A percentile compares a stretch with the other conserved stretches of the same genome.
Conservation (phyloP, 2,113 vertebrate species). For the Cisticola juncidis region DNA sequence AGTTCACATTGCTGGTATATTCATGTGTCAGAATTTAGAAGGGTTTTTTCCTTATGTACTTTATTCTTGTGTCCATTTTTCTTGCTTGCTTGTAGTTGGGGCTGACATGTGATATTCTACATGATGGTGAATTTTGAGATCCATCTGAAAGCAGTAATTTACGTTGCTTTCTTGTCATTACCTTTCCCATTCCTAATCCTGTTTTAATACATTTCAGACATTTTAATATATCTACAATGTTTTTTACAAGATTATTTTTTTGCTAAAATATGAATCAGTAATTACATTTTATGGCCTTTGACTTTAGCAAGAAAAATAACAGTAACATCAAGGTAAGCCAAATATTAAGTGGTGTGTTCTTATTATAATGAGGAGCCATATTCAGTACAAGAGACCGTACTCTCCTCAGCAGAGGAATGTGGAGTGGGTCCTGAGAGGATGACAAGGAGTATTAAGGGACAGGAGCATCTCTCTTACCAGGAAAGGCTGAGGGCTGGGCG, state of each 20-base stretch:
- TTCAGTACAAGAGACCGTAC: background rate
- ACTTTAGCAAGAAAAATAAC: background rate
- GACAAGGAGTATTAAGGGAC: background rate
- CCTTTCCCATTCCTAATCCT: background rate
- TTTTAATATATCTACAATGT: background rate
- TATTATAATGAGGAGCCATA: background rate
- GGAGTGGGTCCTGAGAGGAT: background rate
- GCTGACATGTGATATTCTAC: background rate
- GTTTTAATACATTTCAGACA: background rate
- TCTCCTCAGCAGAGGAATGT: background rate
- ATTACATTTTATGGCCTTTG: background rate
- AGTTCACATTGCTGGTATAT: background rate
- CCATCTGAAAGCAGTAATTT: background rate
- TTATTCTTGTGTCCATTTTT: background rate
- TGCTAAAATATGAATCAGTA: background rate
- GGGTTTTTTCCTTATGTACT: background rate
- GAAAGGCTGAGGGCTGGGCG: background rate
- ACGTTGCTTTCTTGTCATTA: background rate
- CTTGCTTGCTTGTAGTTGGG: background rate
- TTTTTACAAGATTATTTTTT: background rate
- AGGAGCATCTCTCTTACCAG: background rate
- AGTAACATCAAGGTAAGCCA: background rate
- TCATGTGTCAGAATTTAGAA: background rate
- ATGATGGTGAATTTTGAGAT: background rate
- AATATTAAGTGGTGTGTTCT: background rate